These are phyloP conservation scores for Enteromius unitaeniatus DNA, from an alignment of 2,797 vertebrate genomes.

Conservation along the genomic window DNA sequence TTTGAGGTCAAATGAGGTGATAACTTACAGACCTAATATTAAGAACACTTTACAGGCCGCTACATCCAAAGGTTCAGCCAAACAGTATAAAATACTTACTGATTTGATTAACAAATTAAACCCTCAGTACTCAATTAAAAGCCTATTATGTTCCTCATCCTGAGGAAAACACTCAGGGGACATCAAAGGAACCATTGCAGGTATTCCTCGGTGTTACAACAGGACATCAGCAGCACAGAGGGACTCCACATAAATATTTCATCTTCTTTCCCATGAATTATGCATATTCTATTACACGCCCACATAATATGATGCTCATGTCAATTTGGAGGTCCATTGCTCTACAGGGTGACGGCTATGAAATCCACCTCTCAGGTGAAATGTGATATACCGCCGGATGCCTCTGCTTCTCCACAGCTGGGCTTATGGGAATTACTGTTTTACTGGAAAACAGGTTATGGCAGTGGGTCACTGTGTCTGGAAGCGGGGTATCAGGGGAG, in stretches of 20 bases:
- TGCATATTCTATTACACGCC: conserved; percentile 64
- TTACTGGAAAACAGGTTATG: conserved; percentile 67
- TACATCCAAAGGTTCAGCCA: neutral
- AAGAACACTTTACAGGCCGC: neutral
- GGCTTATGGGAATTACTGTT: conserved; percentile 67
- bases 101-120: neutral
- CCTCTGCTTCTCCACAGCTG: conserved; percentile 50
- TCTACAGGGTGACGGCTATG: conserved; percentile 55
- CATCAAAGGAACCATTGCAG: conserved; percentile 46
- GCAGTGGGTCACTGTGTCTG: conserved; percentile 64
- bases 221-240: conserved; percentile 55
- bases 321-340: conserved; percentile 57
- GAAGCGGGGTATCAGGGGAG: conserved; percentile 69
- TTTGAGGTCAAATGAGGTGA: conserved; percentile 39
- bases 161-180: conserved; percentile 16
- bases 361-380: conserved; percentile 61
- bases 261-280: conserved; percentile 67
- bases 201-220: conserved; percentile 52
- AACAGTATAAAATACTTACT: neutral
- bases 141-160: neutral
- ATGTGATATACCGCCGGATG: conserved; percentile 61
- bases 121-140: neutral
- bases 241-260: conserved; percentile 72
- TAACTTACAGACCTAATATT: neutral
- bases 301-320: conserved; percentile 63